Evolutionary conservation across 2,888 invertebrate species (phyloP).

Genomic region (Hecatera dysodea): DNA sequence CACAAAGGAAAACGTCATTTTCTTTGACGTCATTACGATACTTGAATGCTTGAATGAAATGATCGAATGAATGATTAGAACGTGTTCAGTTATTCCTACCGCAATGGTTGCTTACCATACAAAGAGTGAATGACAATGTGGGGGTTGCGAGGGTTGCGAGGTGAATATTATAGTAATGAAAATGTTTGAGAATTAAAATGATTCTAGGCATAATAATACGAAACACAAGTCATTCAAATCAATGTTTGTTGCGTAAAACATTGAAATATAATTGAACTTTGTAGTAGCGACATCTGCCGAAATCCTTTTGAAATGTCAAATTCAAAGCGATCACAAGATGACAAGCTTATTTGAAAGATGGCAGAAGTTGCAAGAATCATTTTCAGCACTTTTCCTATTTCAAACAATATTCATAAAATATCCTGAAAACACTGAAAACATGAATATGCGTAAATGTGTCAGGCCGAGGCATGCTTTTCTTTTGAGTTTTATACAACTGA

Average conservation of each 20-base stretch:
- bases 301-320: neutral
- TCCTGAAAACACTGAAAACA: too few species aligned
- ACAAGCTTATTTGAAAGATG: conserved; percentile 27
- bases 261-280: too few species aligned
- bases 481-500: neutral
- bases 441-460: too few species aligned
- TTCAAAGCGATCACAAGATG: neutral
- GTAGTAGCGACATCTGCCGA: conserved; percentile 26
- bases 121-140: neutral
- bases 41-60: conserved; percentile 31
- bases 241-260: neutral
- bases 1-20: conserved; percentile 70
- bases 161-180: neutral
- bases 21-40: conserved; percentile 64
- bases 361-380: conserved; percentile 1
- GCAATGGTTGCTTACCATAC: neutral
- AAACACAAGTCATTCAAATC: neutral
- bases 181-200: neutral
- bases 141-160: neutral
- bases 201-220: neutral
- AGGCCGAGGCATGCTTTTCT: neutral
- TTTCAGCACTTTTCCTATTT: neutral
- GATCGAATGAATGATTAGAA: conserved; percentile 6
- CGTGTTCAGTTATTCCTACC: too few species aligned
- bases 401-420: neutral